Evolutionary conservation across 2,113 vertebrate species (phyloP), one percentile per base, ranked within the genome.

Genomic region (Gadus macrocephalus): DNA sequence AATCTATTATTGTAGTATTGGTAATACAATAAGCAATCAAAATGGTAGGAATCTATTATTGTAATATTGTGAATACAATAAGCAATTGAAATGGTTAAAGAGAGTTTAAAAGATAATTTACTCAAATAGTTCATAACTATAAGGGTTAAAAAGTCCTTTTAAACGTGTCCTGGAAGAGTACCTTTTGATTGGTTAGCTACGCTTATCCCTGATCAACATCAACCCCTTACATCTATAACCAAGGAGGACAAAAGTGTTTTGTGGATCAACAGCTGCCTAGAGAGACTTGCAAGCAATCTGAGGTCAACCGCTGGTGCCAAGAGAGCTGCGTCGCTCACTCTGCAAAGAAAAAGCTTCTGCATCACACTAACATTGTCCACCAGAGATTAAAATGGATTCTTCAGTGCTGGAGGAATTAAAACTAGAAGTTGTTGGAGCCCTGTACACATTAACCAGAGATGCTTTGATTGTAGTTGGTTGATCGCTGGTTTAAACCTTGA

Each of bases 311-410:
- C 61, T 25, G 61, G 61, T 70, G 60, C 59, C 59, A 70, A 31
- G 68, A 63, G 38, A 70, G 69, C 61, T 15, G 38, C 19, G 22
- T 27, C 15, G 68, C 62, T 28, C 5, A 53, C 4, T 53, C 35
- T 27, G 61, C 42, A 64, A 64, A 19, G 28, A 15, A 28, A 25
- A 63, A n/a, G 16, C 1, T 17, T 64, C 25, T 55, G 2, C 61
- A 64, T n/a, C 49, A 71, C 61, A 70, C 69, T 14, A 25, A 55
- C 28, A 55, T 64, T 71, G 42, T 71, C 59, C 68, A 70, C 68
- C 19, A 42, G 59, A 17, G 25, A 68, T 19, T 62, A 27, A 69
- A 19, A 69, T 69, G 68, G 68, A 38, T 61, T 25, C 60, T 25
- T 64, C 61, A 64, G 62, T 28, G 49, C 15, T 56, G n/a, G 69